Evolutionary conservation across 2,888 invertebrate genomes (phyloP).

Genomic region (Pyralis farinalis): DNA sequence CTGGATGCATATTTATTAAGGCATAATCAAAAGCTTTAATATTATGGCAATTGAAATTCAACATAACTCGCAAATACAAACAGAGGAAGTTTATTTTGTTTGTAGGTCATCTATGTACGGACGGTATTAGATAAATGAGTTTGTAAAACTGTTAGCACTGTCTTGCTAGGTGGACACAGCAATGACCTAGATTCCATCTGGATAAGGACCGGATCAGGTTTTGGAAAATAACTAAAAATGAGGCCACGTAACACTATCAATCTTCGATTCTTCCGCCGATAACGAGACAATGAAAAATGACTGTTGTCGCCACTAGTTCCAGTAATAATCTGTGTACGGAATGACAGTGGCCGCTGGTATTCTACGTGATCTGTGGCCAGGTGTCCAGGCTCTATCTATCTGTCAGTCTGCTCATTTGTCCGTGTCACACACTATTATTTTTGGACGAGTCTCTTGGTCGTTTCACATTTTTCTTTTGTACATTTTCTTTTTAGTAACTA

Average conservation of each 20-base stretch:
- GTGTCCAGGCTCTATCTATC: constrained; percentile 27
- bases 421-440: constrained; percentile 43
- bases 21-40: no score
- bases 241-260: constrained; percentile 10
- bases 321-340: constrained; percentile 11
- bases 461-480: constrained; percentile 24
- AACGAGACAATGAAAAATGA: constrained; percentile 22
- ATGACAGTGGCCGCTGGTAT: background rate
- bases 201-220: background rate
- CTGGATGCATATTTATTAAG: no score
- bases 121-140: no score
- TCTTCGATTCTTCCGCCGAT: constrained; percentile 16
- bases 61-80: no score
- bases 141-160: no score
- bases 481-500: constrained; percentile 12
- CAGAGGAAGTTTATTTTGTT: no score
- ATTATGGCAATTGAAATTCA: no score
- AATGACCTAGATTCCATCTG: background rate
- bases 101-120: no score
- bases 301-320: constrained; percentile 12
- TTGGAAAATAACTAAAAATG: background rate
- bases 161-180: no score
- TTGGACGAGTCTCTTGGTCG: constrained; percentile 20
- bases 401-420: constrained; percentile 40
- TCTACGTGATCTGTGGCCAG: constrained; percentile 23